Conservation (phyloP, 2,113 vertebrate genomes). For the Lagenorhynchus albirostris region DNA sequence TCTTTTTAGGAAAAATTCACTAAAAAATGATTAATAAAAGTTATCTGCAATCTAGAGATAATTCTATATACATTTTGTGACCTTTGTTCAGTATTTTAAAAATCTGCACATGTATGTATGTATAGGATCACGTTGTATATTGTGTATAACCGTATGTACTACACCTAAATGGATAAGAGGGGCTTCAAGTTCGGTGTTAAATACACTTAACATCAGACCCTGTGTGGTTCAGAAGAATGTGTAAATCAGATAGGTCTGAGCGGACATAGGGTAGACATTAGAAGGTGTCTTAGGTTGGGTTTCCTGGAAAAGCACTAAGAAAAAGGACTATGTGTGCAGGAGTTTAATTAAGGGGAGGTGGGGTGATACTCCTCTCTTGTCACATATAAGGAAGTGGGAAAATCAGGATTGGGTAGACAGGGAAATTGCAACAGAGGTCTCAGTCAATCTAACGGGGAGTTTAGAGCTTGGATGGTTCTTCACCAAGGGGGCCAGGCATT, state of each 20-base stretch:
- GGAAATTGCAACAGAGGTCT: background rate
- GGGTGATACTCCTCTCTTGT: background rate
- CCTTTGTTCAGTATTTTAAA: background rate
- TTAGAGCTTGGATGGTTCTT: background rate
- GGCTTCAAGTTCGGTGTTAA: background rate
- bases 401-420: background rate
- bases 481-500: background rate
- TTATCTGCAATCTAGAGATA: background rate
- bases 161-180: background rate
- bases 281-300: background rate
- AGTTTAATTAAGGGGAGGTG: accelerated
- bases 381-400: background rate
- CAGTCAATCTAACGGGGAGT: accelerated
- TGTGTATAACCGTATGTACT: background rate
- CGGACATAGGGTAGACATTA: background rate
- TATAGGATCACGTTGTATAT: background rate
- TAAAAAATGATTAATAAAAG: background rate
- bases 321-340: background rate
- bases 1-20: background rate
- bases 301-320: background rate
- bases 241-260: background rate
- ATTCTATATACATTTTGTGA: background rate
- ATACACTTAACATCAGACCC: background rate
- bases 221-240: background rate
- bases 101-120: background rate